phyloP scores from a whole-genome alignment of 2,797 vertebrate genomes.

The Rhabdophis nuchalis region DNA sequence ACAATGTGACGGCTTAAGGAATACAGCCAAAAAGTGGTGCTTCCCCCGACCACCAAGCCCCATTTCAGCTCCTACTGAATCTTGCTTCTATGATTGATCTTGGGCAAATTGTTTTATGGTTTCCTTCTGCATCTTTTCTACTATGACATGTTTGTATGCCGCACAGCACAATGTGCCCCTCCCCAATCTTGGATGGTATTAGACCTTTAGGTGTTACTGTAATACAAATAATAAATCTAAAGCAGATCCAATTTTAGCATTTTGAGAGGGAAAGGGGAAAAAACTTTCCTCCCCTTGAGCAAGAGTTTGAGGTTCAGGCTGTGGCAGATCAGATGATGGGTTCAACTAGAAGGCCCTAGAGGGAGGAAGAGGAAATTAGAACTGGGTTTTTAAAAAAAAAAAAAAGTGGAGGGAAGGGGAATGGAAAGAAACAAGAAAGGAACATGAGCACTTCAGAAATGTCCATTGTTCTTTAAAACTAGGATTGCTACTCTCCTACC shows the following conservation, averaged over 20 bases:
- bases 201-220: background rate
- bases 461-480: background rate
- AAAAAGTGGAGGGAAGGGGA: background rate
- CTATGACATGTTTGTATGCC: background rate
- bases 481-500: background rate
- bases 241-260: background rate
- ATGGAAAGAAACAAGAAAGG: background rate
- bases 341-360: conserved; percentile 15
- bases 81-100: background rate
- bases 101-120: background rate
- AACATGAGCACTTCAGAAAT: background rate
- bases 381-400: background rate
- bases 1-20: background rate
- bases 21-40: background rate
- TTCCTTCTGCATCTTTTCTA: background rate
- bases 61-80: background rate
- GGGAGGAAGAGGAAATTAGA: conserved; percentile 15
- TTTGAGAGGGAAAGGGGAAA: background rate
- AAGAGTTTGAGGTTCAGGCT: conserved; percentile 11
- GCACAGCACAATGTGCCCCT: background rate
- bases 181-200: background rate
- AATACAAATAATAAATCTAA: background rate
- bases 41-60: background rate
- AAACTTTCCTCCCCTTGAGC: conserved; percentile 1
- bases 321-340: conserved; percentile 18